Conservation (phyloP, 2,888 invertebrate genomes). For the Hypercompe scribonia region DNA sequence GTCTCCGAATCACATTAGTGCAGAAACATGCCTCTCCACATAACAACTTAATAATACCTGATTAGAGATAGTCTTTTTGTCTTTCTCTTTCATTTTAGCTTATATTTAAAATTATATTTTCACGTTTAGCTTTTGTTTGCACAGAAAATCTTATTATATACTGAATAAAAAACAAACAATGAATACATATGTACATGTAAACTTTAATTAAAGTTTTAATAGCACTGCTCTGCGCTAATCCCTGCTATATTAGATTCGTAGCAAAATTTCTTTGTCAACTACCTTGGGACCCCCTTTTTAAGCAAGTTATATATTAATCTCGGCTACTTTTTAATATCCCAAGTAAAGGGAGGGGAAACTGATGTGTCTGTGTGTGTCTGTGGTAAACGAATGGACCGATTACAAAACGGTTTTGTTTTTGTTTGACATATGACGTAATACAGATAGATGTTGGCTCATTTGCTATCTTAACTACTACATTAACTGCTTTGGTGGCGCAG, state of each 20-base stretch:
- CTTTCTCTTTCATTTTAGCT: neutral
- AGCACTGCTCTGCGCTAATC: conserved; percentile 6
- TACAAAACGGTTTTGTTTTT: no score
- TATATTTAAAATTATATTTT: neutral
- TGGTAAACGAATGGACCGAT: no score
- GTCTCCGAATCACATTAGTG: no score
- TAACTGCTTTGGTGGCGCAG: no score
- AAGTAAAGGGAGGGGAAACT: neutral
- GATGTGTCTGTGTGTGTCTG: no score
- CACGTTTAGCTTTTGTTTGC: neutral
- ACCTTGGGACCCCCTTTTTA: neutral
- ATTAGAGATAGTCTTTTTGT: neutral
- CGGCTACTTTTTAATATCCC: neutral
- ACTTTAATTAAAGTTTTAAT: conserved; percentile 18
- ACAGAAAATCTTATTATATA: neutral
- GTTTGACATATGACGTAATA: no score
- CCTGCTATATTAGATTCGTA: conserved; percentile 7
- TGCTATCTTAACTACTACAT: no score
- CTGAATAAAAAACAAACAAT: neutral
- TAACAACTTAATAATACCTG: no score
- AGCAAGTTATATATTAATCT: neutral
- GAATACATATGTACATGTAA: neutral
- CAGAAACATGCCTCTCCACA: no score
- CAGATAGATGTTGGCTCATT: no score
- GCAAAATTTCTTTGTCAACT: conserved; percentile 15